Evolutionary conservation across 30 jellyfish, hydroid and myxozoan genomes (phyloP).

Genomic region (Cassiopea andromeda): DNA sequence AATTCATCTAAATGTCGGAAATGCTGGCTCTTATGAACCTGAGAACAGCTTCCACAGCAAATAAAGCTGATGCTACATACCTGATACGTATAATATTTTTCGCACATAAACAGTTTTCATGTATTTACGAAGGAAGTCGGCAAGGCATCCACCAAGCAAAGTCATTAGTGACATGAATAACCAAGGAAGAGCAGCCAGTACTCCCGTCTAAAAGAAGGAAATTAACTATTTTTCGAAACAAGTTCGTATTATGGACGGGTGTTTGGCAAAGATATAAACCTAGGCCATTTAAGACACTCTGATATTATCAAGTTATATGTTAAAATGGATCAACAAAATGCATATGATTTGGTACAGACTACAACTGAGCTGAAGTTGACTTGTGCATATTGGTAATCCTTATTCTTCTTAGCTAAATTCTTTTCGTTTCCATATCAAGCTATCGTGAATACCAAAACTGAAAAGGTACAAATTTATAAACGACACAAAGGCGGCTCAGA

Average conservation of each 20-base stretch:
- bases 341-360: too few relatives aligned
- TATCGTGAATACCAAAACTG: too few relatives aligned
- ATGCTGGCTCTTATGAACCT: too few relatives aligned
- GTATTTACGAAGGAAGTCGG: constrained; percentile 76
- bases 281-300: not conserved
- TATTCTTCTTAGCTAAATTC: too few relatives aligned
- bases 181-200: constrained; percentile 96
- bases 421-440: too few relatives aligned
- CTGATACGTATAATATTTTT: constrained; percentile 76
- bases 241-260: not conserved
- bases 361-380: too few relatives aligned
- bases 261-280: not conserved
- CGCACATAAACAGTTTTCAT: constrained; percentile 78
- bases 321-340: too few relatives aligned
- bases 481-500: too few relatives aligned
- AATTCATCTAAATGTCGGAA: too few relatives aligned
- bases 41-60: not conserved
- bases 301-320: too few relatives aligned
- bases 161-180: constrained; percentile 92
- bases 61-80: constrained; percentile 24
- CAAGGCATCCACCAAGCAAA: constrained; percentile 77
- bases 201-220: constrained; percentile 83
- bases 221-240: not conserved
- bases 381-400: too few relatives aligned
- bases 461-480: too few relatives aligned